Evolutionary conservation across 2,113 vertebrate species (phyloP).

Genomic region (Periophthalmus modestus): DNA sequence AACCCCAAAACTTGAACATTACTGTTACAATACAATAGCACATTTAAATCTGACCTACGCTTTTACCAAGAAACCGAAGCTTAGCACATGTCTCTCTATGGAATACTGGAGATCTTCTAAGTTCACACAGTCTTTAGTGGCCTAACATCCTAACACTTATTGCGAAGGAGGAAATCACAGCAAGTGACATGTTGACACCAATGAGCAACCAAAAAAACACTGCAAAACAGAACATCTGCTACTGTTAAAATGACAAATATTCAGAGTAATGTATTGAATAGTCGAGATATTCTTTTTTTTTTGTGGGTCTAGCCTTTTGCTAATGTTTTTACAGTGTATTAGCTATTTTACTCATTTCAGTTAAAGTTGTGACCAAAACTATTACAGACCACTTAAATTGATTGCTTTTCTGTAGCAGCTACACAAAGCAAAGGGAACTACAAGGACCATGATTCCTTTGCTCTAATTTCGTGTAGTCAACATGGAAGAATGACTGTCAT

Average conservation of each 20-base stretch:
- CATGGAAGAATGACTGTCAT: no score
- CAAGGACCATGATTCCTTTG: no score
- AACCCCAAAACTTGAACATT: constrained; percentile 44
- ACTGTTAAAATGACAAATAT: neutral
- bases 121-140: constrained; percentile 65
- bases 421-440: no score
- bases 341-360: no score
- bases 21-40: constrained; percentile 37
- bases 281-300: neutral
- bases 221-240: neutral
- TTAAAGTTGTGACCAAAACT: no score
- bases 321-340: no score
- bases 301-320: neutral
- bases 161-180: constrained; percentile 67
- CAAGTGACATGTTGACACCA: constrained; percentile 60
- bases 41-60: constrained; percentile 66
- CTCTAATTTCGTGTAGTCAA: no score
- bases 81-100: constrained; percentile 72
- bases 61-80: constrained; percentile 66
- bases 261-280: no score
- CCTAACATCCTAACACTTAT: constrained; percentile 80
- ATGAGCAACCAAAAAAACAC: constrained; percentile 45
- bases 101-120: constrained; percentile 64
- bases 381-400: no score
- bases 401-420: no score